Base-by-base conservation (phyloP, 92 coral and sea anemone genomes). In the Muricea muricata region DNA sequence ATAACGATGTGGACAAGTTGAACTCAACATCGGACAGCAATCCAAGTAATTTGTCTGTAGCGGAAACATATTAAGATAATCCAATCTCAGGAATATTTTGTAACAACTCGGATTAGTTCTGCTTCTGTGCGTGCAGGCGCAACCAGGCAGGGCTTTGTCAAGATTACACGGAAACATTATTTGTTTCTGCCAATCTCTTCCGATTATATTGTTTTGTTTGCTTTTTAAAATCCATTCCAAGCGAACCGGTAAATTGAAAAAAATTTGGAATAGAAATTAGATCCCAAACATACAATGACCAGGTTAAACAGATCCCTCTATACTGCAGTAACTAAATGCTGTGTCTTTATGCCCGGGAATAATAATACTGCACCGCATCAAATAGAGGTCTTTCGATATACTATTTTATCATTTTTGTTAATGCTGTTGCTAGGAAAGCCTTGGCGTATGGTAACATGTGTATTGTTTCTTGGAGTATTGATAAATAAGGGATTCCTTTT, bases 1-100 rank as follows among this genome's bases (percentile, higher is more conserved):
- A 1, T 63, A 18, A 63, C 70, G 39, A 63, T 63, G 70, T 63
- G 70, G 37, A 63, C 6, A 63, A 63, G 34, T 32, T 25, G 18
- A 29, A 33, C 56, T 73, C 15, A 1, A 42, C 46, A 13, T 24
- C 9, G 37, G 56, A 73, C 37, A 39, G 56, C 56, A 21, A 73
- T 73, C 34, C 79, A 20, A 73, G 57, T 50, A 76, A 76, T 76
- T 76, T 50, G 81, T 76, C 81, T 76, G 66, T 13, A 21, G 47
- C 81, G 81, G 81, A 76, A 76, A 76, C 47, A 31, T 76, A 35
- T 29, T 74, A 37, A 25, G 70, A 28, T 63, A 63, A 63, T 63
- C 70, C 70, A 63, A 63, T 63, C 70, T 63, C 39, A 13, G 18
- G 15, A 20, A 63, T 63, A 63, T 63, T 63, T 63, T 28, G 37